Conservation (phyloP, 2,113 vertebrate genomes). For the Pleuronectes platessa region DNA sequence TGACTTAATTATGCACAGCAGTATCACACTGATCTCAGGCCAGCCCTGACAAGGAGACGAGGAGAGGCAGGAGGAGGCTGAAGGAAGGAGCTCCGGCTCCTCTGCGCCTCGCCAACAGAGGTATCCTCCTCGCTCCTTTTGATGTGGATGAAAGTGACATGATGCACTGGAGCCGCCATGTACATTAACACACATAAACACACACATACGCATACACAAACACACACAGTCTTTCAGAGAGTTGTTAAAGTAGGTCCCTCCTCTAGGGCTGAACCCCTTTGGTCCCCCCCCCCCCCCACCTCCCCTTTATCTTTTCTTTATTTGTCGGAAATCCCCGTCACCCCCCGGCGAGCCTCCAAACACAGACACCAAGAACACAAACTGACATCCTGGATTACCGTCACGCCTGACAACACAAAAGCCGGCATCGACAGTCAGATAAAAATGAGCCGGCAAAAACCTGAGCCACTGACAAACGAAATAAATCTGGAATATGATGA, state of each 20-base stretch:
- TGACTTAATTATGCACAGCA: constrained; percentile 73
- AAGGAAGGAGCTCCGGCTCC: constrained; percentile 8
- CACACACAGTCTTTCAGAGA: constrained; percentile 4
- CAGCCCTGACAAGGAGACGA: constrained; percentile 34
- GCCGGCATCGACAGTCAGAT: not conserved
- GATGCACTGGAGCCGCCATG: constrained; percentile 19
- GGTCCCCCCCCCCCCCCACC: constrained; percentile 55
- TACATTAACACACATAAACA: constrained; percentile 30
- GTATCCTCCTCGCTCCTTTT: constrained; percentile 46
- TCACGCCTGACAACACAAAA: constrained; percentile 51
- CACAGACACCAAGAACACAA: constrained; percentile 61
- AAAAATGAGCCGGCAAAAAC: not conserved
- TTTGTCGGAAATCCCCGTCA: constrained; percentile 60
- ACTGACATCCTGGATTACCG: constrained; percentile 66
- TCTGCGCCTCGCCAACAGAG: constrained; percentile 29
- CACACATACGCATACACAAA: not conserved
- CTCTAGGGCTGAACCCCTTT: constrained; percentile 58
- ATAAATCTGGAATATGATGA: constrained; percentile 29
- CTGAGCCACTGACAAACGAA: constrained; percentile 26
- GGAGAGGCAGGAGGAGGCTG: not conserved
- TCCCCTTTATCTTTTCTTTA: constrained; percentile 58
- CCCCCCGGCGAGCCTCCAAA: constrained; percentile 61
- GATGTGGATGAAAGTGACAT: constrained; percentile 69
- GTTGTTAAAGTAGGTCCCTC: constrained; percentile 61
- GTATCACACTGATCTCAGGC: constrained; percentile 51